Percentiles rank a stretch among this genome's conserved stretches.
Evolutionary conservation across 35 echinoderm and acorn worm genomes (phyloP).

Genomic region (Strongylocentrotus purpuratus): DNA sequence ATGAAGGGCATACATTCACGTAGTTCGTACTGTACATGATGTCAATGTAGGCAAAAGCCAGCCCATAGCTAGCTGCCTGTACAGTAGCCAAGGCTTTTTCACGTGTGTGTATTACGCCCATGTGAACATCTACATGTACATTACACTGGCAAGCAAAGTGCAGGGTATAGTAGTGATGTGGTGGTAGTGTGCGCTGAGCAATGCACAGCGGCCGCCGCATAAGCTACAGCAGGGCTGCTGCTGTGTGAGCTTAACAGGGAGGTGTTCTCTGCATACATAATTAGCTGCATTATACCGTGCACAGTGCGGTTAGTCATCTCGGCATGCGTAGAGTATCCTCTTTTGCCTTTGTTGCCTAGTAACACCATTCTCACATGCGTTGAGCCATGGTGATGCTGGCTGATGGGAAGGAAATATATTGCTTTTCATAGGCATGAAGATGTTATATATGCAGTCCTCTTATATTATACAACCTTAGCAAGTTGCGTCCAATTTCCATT

Average conservation of each 20-base stretch:
- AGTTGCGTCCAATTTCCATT: not conserved
- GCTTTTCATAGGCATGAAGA: not conserved
- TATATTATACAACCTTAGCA: not conserved
- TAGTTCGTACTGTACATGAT: not conserved
- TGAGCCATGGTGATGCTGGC: constrained; percentile 6
- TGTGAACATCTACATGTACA: constrained; percentile 3
- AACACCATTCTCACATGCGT: constrained; percentile 37
- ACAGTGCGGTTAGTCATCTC: constrained; percentile 48
- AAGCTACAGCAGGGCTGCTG: constrained; percentile 34
- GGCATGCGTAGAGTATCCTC: constrained; percentile 40
- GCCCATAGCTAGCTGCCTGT: not conserved
- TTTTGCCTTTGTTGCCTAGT: constrained; percentile 10
- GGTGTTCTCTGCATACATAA: constrained; percentile 56
- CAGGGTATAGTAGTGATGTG: not conserved
- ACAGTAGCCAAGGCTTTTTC: not conserved
- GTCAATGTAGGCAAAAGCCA: not conserved
- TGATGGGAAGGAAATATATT: not conserved
- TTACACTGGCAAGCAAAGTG: not conserved
- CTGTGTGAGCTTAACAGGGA: constrained; percentile 38
- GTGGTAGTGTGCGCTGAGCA: not conserved
- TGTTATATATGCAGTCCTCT: not conserved
- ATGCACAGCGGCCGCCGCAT: not conserved
- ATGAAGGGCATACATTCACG: not conserved
- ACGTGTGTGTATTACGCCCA: not conserved
- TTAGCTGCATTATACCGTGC: constrained; percentile 51